Conservation (phyloP, 1,140 invertebrate genomes). For the Drosophila baimaii region DNA sequence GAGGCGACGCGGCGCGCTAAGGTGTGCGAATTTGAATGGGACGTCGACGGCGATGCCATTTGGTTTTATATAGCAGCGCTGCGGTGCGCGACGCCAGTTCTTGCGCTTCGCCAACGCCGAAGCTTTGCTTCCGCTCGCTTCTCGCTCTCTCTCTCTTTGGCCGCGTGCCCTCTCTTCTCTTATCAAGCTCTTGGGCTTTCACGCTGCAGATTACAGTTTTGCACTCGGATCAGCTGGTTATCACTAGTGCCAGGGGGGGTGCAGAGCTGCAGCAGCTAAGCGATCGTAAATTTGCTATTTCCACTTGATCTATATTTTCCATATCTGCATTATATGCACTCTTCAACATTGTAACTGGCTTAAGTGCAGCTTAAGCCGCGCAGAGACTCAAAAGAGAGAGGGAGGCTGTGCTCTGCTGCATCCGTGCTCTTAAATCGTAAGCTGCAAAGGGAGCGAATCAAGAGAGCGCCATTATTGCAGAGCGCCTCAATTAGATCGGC, state of each 20-base stretch:
- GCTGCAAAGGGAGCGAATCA: not conserved
- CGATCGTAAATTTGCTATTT: not conserved
- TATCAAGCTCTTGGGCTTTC: constrained; percentile 14
- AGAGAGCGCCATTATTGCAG: constrained; percentile 10
- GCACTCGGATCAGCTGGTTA: constrained; percentile 13
- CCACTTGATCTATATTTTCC: not conserved
- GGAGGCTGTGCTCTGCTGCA: constrained; percentile 12
- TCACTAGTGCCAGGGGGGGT: not conserved
- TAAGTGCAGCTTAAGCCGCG: not conserved
- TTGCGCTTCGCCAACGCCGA: constrained; percentile 21
- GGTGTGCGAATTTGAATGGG: constrained; percentile 47
- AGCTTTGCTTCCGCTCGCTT: constrained; percentile 32
- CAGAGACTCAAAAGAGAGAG: not conserved
- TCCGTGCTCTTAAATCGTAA: not conserved
- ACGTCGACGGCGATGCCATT: constrained; percentile 22
- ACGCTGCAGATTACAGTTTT: constrained; percentile 3
- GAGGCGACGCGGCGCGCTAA: constrained; percentile 36
- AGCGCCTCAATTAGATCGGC: constrained; percentile 47
- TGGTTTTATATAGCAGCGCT: constrained; percentile 32
- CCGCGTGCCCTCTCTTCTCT: not conserved
- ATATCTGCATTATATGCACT: not conserved
- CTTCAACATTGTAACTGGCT: not conserved
- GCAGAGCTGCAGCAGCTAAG: no score
- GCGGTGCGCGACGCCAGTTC: constrained; percentile 30
- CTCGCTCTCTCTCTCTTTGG: not conserved